Evolutionary conservation across 2,888 invertebrate species (phyloP).

Genomic region (Toxonevra muliebris): DNA sequence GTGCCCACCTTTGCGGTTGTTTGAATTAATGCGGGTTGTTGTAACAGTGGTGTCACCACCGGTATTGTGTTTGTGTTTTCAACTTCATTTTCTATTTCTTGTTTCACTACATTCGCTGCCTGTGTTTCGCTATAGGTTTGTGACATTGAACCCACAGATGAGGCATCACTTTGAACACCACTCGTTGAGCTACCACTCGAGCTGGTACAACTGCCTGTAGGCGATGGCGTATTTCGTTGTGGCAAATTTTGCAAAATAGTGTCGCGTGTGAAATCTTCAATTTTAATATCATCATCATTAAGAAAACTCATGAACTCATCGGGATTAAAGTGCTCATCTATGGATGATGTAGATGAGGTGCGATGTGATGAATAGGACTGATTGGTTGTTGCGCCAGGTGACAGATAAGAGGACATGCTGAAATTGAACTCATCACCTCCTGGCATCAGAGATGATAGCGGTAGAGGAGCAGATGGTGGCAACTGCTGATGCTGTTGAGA

Average conservation of each 20-base stretch:
- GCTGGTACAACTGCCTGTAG: constrained; percentile 54
- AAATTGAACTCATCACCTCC: constrained; percentile 29
- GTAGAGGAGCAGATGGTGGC: constrained; percentile 8
- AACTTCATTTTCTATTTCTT: background rate
- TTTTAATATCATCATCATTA: constrained; percentile 49
- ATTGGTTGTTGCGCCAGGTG: constrained; percentile 38
- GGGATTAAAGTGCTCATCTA: constrained; percentile 49
- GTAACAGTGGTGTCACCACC: background rate
- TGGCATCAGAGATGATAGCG: constrained; percentile 15
- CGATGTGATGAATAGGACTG: constrained; percentile 31
- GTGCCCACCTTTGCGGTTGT: background rate
- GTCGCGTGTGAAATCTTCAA: constrained; percentile 45
- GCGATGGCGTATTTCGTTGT: constrained; percentile 58
- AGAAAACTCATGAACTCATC: constrained; percentile 57
- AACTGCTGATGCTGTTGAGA: constrained; percentile 12
- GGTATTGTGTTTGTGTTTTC: background rate
- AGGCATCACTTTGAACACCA: constrained; percentile 55
- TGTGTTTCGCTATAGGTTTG: constrained; percentile 14
- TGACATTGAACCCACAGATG: constrained; percentile 37
- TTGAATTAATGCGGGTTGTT: constrained; percentile 6
- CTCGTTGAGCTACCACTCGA: constrained; percentile 55
- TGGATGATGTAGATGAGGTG: constrained; percentile 40
- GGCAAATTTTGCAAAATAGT: constrained; percentile 36
- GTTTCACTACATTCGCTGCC: background rate
- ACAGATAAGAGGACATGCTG: constrained; percentile 43